Base-by-base conservation (phyloP, 2,797 vertebrate species). In the Siniperca scherzeri region DNA sequence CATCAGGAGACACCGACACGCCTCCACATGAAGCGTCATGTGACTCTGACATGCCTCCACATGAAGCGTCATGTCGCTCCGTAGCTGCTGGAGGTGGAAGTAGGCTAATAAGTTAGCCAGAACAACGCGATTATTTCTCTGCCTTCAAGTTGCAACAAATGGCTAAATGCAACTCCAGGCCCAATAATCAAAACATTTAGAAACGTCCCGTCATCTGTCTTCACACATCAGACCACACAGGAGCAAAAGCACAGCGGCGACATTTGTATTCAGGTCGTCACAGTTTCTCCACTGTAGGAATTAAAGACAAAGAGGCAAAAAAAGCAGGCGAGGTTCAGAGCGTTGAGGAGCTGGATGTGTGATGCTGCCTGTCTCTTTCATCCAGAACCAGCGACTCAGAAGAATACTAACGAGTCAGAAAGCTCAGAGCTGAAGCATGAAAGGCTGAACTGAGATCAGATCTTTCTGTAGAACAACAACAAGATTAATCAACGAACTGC, bases 281-380 rank as follows among this genome's bases (percentile, higher is more conserved):
- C 33, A 16, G 1, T 44, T 68, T 82, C 53, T 62, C 55, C 42
- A 19, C 75, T 48, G 70, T 30, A 44, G 59, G 80, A 87, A 81
- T 81, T 89, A 77, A 77, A 79, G 57, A 65, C 61, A 53, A 65
- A 68, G 50, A 74, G 25, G 22, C 10, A 55, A 10, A 40, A 19
- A 25, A 44, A 70, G 67, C 30, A 55, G 21, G 55, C 11, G 69
- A 68, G 66, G 60, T 68, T 71, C 40, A 61, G 77, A 73, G 80
- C 73, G 75, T 80, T 80, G 80, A 87, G 71, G 67, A 59, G 73
- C 44, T 72, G 78, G 60, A 89, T 60, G 46, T 79, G 57, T 78
- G 79, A 87, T 82, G 82, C 64, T 33, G 75, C 56, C 33, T 53
- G 61, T 44, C 53, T 62, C 71, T 79, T 88, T 85, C 82, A 90